Conservation (phyloP, 2,113 vertebrate genomes). For the Origma solitaria region DNA sequence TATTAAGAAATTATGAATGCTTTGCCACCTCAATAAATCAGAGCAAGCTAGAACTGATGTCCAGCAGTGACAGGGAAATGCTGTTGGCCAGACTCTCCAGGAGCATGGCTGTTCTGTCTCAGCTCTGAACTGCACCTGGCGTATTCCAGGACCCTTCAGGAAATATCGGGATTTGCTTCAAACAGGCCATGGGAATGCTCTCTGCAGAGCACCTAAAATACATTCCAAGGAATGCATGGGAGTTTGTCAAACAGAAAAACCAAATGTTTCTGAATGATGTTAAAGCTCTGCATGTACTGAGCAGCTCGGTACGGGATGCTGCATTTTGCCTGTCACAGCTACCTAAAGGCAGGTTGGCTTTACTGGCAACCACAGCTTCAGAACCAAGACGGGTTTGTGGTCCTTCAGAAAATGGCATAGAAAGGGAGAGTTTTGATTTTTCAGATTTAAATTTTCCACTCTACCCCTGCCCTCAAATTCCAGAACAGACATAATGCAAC, state of each 20-base stretch:
- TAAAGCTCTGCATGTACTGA: background rate
- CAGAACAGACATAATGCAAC: background rate
- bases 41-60: background rate
- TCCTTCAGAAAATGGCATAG: background rate
- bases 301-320: rapidly evolving
- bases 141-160: background rate
- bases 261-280: background rate
- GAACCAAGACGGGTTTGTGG: background rate
- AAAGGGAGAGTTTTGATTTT: background rate
- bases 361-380: background rate
- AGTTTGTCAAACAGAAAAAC: background rate
- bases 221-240: conserved; percentile 30
- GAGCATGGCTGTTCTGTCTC: background rate
- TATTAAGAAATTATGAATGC: conserved; percentile 3
- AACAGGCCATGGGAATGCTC: conserved; percentile 35
- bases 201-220: conserved; percentile 51
- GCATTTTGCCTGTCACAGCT: background rate
- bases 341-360: background rate
- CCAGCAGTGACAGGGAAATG: background rate
- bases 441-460: background rate
- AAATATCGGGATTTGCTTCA: conserved; percentile 1
- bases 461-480: background rate
- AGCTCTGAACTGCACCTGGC: background rate
- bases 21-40: conserved; percentile 41
- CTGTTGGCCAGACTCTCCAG: conserved; percentile 23